Evolutionary conservation across 2,888 invertebrate species (phyloP).

Genomic region (Lasioglossum pauxillum): DNA sequence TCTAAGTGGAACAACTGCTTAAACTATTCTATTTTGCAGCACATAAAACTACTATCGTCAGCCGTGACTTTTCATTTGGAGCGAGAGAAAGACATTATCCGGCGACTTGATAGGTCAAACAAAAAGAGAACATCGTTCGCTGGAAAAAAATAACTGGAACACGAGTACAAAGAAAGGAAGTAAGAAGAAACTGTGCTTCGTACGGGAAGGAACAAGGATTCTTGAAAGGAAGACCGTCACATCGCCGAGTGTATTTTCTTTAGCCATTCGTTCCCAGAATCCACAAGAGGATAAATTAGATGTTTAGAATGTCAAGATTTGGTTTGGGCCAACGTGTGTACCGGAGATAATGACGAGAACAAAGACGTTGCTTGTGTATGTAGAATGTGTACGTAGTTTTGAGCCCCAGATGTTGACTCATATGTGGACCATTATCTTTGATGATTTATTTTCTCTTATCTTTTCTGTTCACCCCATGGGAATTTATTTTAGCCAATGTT

Average conservation of each 20-base stretch:
- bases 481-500: neutral
- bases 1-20: neutral
- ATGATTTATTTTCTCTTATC: neutral
- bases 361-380: neutral
- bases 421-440: neutral
- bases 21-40: neutral
- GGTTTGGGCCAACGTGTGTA: neutral
- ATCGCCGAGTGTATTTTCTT: constrained; percentile 9
- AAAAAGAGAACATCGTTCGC: neutral
- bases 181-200: neutral
- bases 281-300: constrained; percentile 3
- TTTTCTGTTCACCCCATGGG: neutral
- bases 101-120: neutral
- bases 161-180: neutral
- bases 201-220: neutral
- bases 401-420: neutral
- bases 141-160: neutral
- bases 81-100: neutral
- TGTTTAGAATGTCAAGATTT: constrained; percentile 13
- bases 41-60: neutral
- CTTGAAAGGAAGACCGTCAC: neutral
- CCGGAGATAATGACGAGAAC: neutral
- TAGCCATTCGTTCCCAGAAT: neutral
- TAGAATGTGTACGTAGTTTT: neutral
- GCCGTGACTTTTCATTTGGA: neutral